Base-by-base conservation (phyloP, 2,113 vertebrate genomes). In the Cheilinus undulatus region DNA sequence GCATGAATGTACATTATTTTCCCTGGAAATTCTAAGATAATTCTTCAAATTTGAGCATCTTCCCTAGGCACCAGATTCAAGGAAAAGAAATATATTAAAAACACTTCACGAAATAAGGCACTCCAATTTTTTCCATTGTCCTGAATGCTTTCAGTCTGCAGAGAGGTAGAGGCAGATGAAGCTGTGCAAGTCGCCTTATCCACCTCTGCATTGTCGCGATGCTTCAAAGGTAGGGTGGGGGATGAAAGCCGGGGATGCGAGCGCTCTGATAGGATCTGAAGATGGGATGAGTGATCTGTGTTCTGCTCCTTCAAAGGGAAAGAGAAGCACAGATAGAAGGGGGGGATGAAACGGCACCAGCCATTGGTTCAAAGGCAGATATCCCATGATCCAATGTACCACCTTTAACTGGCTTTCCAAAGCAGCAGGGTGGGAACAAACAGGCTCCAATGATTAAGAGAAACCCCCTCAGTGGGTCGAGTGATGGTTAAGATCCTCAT, bases 81-180 rank as follows among this genome's bases (percentile, higher is more conserved):
- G 69, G 75, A 82, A 75, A 69, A 86, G 63, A 70, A 74, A 81
- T 68, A 75, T 64, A 84, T 70, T 70, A 77, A 77, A 80, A 85
- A 83, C 77, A 84, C 83, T 77, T 90, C 63, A 83, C 26, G 3
- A 87, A 82, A 84, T 86, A 78, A 86, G 84, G 84, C 84, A 85
- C 84, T 84, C 84, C 76, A 70, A 70, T 70, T 78, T 70, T 78
- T 77, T 73, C 65, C 69, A 72, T 85, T 87, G 88, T 83, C 78
- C 85, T 46, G 76, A 80, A 75, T 59, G 85, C 64, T 68, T 83
- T 85, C 56, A 61, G 85, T 84, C 73, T 75, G 84, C 57, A 70
- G 67, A 74, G 82, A 86, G 76, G 79, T 70, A 84, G 75, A 86
- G 60, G 83, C 76, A 79, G 80, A 80, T 77, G 81, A 84, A 85